phyloP scores from a whole-genome alignment of 2,888 invertebrate genomes.

The Monoplex corrugatus region DNA sequence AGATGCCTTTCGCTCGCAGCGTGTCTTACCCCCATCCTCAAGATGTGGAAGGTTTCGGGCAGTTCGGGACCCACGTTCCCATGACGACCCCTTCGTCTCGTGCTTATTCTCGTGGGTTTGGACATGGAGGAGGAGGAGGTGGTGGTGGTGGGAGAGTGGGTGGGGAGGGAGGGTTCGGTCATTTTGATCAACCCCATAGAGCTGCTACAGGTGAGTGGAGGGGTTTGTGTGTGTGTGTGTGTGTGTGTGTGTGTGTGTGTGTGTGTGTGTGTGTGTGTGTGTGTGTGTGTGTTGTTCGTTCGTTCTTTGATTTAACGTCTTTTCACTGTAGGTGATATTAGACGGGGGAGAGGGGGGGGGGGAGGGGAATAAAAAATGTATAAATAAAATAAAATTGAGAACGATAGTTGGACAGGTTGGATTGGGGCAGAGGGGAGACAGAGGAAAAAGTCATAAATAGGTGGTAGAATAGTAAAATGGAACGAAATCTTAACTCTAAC shows the following conservation, averaged over 20 bases:
- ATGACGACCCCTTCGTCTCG: not conserved
- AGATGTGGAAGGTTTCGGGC: not conserved
- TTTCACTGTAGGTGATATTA: no score
- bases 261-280: not conserved
- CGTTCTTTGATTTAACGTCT: no score
- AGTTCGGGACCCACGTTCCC: slow-evolving; percentile 20
- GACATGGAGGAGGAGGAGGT: not conserved
- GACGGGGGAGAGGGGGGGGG: no score
- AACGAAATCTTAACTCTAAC: no score
- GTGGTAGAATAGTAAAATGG: no score
- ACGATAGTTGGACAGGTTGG: no score
- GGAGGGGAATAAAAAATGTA: not conserved
- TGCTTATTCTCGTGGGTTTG: not conserved
- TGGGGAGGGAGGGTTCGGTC: not conserved
- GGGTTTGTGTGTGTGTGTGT: not conserved
- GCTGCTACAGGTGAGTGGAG: not conserved
- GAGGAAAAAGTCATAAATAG: no score
- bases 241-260: not conserved
- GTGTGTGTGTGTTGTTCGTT: not conserved
- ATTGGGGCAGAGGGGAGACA: no score
- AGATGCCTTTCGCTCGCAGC: not conserved
- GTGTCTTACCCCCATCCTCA: not conserved
- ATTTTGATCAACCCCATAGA: not conserved
- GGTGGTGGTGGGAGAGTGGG: not conserved
- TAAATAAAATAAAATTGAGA: no score